Base-by-base conservation (phyloP, 2,888 invertebrate species). In the Cordilura impudica region DNA sequence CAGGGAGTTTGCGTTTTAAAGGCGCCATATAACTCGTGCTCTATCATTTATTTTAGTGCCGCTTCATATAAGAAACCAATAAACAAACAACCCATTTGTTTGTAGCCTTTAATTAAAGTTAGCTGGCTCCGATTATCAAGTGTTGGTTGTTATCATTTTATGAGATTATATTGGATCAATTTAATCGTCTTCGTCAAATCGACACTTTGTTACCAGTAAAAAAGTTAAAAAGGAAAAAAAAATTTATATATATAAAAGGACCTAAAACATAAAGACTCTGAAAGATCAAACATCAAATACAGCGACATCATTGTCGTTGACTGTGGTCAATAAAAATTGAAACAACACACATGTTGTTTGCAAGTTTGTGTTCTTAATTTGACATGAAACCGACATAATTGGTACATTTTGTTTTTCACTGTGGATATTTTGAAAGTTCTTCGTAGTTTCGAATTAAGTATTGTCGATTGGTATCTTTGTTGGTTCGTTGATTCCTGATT, bases 311-410 rank as follows among this genome's bases (percentile, higher is more conserved):
- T 26, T 67, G 54, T 26, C 49, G 14, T 14, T 67, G 29, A 19
- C 53, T 70, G 74, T 79, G 79, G 71, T 72, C 74, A 79, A 75
- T 72, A 72, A 75, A 75, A 71, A 63, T 4, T 61, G 63, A 75
- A 63, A 18, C 10, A 14, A 47, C 29, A 56, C 53, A 23, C 53
- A 39, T 60, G 67, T 47, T 56, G 39, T 61, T 74, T 61, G 56
- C 61, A 78, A 77, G 76, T 81, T 80, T 78, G 72, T 72, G 74
- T 81, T 83, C 81, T 81, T 82, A 83, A 83, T 83, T 83, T 83
- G 83, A 83, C 83, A 83, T 83, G 83, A 83, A 83, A 83, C 77
- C 81, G 78, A 83, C 83, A 82, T 83, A 83, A 83, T 83, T 83
- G 82, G 75, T 77, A 53, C 74, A 67, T 69, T 54, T 66, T 67